Conservation (phyloP, 2,888 invertebrate species). For the Stegophylla sp. region DNA sequence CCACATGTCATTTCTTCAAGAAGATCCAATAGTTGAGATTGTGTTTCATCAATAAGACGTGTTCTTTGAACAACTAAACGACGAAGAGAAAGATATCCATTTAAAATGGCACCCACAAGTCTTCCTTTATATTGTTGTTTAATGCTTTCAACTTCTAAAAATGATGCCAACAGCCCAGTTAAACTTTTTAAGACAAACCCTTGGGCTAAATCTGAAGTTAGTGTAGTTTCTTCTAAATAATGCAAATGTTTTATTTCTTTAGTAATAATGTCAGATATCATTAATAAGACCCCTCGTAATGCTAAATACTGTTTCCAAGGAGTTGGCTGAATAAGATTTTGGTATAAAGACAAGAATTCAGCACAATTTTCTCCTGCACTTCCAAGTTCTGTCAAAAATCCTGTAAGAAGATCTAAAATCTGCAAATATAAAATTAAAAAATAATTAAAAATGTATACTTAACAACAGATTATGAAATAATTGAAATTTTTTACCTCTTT, state of each 20-base stretch:
- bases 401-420: constrained; percentile 85
- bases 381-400: constrained; percentile 85
- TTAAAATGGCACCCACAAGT: constrained; percentile 86
- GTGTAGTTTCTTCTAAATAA: constrained; percentile 86
- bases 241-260: constrained; percentile 88
- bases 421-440: constrained; percentile 63
- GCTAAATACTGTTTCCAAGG: constrained; percentile 96
- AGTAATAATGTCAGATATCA: constrained; percentile 84
- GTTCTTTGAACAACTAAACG: constrained; percentile 93
- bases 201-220: constrained; percentile 92
- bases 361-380: constrained; percentile 89
- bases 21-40: constrained; percentile 89
- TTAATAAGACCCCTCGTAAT: constrained; percentile 81
- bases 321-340: constrained; percentile 81
- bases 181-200: constrained; percentile 90
- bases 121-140: constrained; percentile 88
- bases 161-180: constrained; percentile 85
- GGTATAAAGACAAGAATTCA: constrained; percentile 87
- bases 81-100: constrained; percentile 89
- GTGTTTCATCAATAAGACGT: constrained; percentile 93
- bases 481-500: constrained; percentile 68
- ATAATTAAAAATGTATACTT: not conserved
- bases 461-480: not conserved
- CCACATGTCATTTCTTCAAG: constrained; percentile 95
- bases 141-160: constrained; percentile 86